Percentiles rank a stretch among this genome's conserved stretches.
Evolutionary conservation across 2,113 vertebrate genomes (phyloP).

Genomic region (Brachirus orientalis): DNA sequence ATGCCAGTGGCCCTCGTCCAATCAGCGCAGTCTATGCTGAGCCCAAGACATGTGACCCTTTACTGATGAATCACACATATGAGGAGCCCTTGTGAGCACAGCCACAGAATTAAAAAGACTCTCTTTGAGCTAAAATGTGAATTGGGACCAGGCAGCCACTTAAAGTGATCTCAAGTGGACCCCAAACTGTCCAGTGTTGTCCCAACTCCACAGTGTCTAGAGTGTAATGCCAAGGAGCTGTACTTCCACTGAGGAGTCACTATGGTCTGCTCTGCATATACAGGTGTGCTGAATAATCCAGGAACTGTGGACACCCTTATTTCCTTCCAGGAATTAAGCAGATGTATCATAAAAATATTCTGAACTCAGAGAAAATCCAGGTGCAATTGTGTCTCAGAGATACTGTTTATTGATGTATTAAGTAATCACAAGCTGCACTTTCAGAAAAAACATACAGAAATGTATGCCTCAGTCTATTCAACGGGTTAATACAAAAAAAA

Average conservation of each 20-base stretch:
- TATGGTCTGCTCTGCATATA: constrained; percentile 3
- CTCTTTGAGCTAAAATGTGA: constrained; percentile 9
- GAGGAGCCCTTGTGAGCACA: constrained; percentile 75
- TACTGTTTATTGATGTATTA: constrained; percentile 55
- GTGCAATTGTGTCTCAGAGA: constrained; percentile 28
- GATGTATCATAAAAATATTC: constrained; percentile 10
- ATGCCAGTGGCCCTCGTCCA: constrained; percentile 12
- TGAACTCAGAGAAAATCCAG: constrained; percentile 37
- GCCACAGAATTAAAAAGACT: constrained; percentile 15
- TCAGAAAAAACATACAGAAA: constrained; percentile 46
- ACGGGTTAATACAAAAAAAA: constrained; percentile 44
- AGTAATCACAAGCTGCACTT: constrained; percentile 72
- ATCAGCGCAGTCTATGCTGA: constrained; percentile 59
- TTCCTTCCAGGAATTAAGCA: constrained; percentile 33
- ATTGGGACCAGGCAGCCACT: constrained; percentile 12
- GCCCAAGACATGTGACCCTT: constrained; percentile 52
- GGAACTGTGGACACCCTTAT: constrained; percentile 27
- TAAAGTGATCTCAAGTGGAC: constrained; percentile 23
- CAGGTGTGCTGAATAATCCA: constrained; percentile 14
- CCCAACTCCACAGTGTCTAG: no score
- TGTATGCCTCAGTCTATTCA: constrained; percentile 28
- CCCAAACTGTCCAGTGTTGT: constrained; percentile 26
- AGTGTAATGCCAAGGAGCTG: constrained; percentile 17
- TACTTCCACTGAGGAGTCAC: constrained; percentile 21
- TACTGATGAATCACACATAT: constrained; percentile 70